Evolutionary conservation across 2,797 vertebrate species (phyloP).

Genomic region (Myoxocephalus aenaeus): DNA sequence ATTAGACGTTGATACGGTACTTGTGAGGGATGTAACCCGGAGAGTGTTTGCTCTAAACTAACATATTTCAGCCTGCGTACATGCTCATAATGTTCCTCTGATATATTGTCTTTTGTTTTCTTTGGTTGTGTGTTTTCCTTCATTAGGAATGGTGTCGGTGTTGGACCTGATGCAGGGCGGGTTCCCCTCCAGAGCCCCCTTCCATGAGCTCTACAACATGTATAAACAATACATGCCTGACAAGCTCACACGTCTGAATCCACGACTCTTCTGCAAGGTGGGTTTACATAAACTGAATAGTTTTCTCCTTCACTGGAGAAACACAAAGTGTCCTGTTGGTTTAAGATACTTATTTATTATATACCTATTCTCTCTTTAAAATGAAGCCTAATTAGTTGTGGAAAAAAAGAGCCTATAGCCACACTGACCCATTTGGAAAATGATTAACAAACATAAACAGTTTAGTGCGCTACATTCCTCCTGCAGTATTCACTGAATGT

Average conservation of each 20-base stretch:
- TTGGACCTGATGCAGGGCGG: conserved; percentile 99
- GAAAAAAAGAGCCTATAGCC: conserved; percentile 13
- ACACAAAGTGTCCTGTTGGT: neutral
- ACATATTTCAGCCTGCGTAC: neutral
- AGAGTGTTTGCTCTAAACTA: neutral
- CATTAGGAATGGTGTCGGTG: conserved; percentile 97
- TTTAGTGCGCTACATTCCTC: neutral
- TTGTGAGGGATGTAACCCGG: neutral
- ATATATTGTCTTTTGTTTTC: neutral
- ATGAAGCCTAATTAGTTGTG: conserved; percentile 29
- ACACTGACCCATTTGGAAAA: conserved; percentile 25
- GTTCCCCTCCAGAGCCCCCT: conserved; percentile 96
- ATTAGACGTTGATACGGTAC: neutral
- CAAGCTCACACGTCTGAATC: conserved; percentile 94
- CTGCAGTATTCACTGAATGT: conserved; percentile 14
- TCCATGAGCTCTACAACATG: conserved; percentile 99
- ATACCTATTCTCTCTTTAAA: conserved; percentile 24
- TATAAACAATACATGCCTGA: conserved; percentile 96
- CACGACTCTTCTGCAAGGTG: conserved; percentile 98
- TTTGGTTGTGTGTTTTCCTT: conserved; percentile 10
- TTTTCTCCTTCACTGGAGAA: conserved; percentile 21
- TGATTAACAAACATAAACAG: conserved; percentile 23
- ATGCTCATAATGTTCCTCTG: neutral
- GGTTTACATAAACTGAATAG: neutral
- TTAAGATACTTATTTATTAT: conserved; percentile 20